phyloP scores from a whole-genome alignment of 1,140 invertebrate genomes.

The Drosophila aff. region DNA sequence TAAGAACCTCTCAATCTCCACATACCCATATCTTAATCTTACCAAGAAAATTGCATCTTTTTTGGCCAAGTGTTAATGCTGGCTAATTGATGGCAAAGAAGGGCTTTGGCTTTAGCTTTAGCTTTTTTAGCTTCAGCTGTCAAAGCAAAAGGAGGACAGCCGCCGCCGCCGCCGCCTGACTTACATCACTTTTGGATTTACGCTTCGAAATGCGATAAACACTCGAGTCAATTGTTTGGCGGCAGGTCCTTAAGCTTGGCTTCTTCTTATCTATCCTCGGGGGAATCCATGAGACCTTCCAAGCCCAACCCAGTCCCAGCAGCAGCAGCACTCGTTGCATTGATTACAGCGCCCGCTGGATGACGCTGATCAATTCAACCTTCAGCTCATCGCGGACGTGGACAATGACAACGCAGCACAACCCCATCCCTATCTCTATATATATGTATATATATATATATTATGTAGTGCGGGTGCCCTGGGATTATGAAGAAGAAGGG shows the following conservation, averaged over 20 bases:
- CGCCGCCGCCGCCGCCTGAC: neutral
- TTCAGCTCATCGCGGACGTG: conserved; percentile 54
- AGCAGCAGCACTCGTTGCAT: conserved; percentile 4
- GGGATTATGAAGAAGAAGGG: neutral
- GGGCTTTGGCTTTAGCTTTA: conserved; percentile 2
- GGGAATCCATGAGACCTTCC: neutral
- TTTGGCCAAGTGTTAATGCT: conserved; percentile 5
- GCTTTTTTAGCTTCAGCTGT: conserved; percentile 12
- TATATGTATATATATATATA: neutral
- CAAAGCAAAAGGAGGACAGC: conserved; percentile 1
- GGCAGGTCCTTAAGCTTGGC: conserved; percentile 24
- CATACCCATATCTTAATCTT: neutral
- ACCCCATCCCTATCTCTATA: conserved; percentile 21
- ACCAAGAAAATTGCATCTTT: neutral
- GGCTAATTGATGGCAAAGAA: conserved; percentile 19
- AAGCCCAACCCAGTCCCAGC: neutral
- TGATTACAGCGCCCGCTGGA: conserved; percentile 29
- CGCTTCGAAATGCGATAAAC: conserved; percentile 14
- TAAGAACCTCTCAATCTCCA: neutral
- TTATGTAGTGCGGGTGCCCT: conserved; percentile 13
- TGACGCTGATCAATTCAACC: conserved; percentile 70
- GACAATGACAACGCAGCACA: conserved; percentile 39
- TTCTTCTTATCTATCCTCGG: neutral
- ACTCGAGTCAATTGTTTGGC: conserved; percentile 12
- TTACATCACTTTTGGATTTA: conserved; percentile 30